A percentile compares a stretch with the other conserved stretches of the same genome.
Conservation (phyloP, 2,888 invertebrate species). For the Amiota mariae region DNA sequence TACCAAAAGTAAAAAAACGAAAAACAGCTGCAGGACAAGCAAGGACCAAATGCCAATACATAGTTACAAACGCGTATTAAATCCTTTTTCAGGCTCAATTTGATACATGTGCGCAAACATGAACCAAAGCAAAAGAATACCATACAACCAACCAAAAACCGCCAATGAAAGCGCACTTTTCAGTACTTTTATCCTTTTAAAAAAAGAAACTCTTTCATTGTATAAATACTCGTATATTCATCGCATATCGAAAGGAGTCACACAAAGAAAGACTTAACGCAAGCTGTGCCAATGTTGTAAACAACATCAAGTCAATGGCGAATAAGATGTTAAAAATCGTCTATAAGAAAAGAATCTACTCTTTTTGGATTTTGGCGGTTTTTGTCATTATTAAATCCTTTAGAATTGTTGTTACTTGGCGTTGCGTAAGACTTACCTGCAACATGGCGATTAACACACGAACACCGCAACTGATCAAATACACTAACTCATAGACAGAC, state of each 20-base stretch:
- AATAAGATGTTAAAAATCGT: conserved; percentile 36
- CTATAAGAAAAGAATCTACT: conserved; percentile 17
- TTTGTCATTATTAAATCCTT: conserved; percentile 40
- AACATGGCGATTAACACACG: conserved; percentile 67
- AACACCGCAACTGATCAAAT: conserved; percentile 39
- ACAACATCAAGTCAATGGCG: neutral
- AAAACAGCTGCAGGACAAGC: conserved; percentile 39
- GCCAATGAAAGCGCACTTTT: conserved; percentile 47
- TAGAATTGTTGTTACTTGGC: conserved; percentile 64
- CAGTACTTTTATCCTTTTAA: conserved; percentile 36
- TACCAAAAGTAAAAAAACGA: neutral
- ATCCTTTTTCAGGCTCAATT: conserved; percentile 73
- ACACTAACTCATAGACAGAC: neutral
- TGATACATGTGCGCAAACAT: conserved; percentile 49
- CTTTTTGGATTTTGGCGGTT: conserved; percentile 35
- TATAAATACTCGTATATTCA: conserved; percentile 3
- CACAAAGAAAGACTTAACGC: conserved; percentile 49
- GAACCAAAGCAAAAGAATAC: conserved; percentile 20
- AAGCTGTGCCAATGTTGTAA: conserved; percentile 57
- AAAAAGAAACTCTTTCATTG: conserved; percentile 22
- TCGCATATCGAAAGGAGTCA: neutral
- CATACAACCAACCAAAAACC: conserved; percentile 37
- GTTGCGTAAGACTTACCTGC: conserved; percentile 59
- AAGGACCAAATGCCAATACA: conserved; percentile 50
- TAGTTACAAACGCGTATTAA: conserved; percentile 64